Evolutionary conservation across 2,888 invertebrate species (phyloP), one percentile per base, ranked within the genome.

Genomic region (Drosophila anomalata): DNA sequence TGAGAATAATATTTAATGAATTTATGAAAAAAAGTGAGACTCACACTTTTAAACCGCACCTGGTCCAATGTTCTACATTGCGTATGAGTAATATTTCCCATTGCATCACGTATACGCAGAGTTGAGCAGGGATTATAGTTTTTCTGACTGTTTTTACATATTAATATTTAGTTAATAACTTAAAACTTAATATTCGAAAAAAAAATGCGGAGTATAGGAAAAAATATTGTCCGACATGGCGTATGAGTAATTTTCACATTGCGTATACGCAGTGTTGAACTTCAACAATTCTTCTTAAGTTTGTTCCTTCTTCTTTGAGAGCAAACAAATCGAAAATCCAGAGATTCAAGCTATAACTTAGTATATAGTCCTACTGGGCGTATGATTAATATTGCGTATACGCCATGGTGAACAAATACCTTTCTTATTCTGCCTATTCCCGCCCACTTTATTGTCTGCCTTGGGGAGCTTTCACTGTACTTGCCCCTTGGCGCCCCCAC

Each of bases 81-180:
- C 41, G 41, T 41, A 41, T 41, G 41, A 17, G 33, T 22, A 12
- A 47, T 47, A 12, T 36, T 36, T 0, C 20, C 2, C 9, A 29
- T 9, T 0, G 53, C 6, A 55, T 73, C 58, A 29, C 77, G 66
- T 59, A 77, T 77, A 77, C 77, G 79, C 71, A 63, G 26, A 1
- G 29, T 17, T 17, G 17, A 17, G 1, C 1, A 17, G 17, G 17
- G 17, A 17, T 17, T 17, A 17, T 17, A 17, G 17, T 17, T 17
- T 17, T 17, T 17, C 17, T 17, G 17, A 1, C 17, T 17, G 17
- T 17, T 17, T 17, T 17, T 17, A 17, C 17, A 17, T 17, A 17
- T 17, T 17, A 17, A 17, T 17, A 17, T 17, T 17, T 17, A 17
- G 1, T 17, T 1, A 17, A 17, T 17, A 17, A 17, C 17, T 17